A percentile compares a stretch with the other conserved stretches of the same genome.
phyloP scores from a whole-genome alignment of 2,797 vertebrate species.

The Selene dorsalis region DNA sequence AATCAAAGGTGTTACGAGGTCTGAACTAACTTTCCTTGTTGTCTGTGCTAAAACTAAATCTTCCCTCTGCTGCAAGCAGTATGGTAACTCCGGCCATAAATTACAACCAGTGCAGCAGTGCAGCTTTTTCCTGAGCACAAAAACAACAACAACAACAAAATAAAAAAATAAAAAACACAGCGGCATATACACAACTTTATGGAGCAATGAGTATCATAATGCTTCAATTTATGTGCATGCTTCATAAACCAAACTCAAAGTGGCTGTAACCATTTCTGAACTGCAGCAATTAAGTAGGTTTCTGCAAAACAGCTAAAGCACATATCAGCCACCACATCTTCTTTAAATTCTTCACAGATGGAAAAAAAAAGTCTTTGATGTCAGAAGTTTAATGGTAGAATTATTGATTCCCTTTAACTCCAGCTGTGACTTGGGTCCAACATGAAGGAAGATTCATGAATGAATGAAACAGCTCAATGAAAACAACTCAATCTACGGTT shows the following conservation, averaged over 20 bases:
- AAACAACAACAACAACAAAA: too few species aligned
- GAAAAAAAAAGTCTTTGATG: slow-evolving; percentile 67
- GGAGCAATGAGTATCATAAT: slow-evolving; percentile 32
- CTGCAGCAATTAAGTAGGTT: slow-evolving; percentile 42
- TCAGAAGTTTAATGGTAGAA: slow-evolving; percentile 46
- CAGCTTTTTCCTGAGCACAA: neutral
- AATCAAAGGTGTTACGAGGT: slow-evolving; percentile 20
- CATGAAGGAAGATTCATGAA: slow-evolving; percentile 37
- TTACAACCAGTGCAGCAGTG: slow-evolving; percentile 5
- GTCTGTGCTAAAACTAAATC: slow-evolving; percentile 14
- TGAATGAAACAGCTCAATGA: slow-evolving; percentile 44
- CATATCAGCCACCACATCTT: slow-evolving; percentile 33
- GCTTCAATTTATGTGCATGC: slow-evolving; percentile 26
- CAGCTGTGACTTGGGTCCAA: slow-evolving; percentile 48
- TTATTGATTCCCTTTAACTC: slow-evolving; percentile 76
- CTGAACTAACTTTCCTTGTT: neutral
- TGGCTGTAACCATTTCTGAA: slow-evolving; percentile 41
- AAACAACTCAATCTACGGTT: slow-evolving; percentile 36
- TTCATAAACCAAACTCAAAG: slow-evolving; percentile 46
- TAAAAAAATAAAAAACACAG: slow-evolving; percentile 6
- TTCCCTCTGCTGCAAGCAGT: neutral
- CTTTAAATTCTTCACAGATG: slow-evolving; percentile 63
- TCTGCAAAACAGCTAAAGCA: slow-evolving; percentile 44
- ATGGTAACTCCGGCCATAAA: slow-evolving; percentile 24
- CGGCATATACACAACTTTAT: slow-evolving; percentile 18